A percentile compares a stretch with the other conserved stretches of the same genome.
phyloP scores from a whole-genome alignment of 2,888 invertebrate genomes.

The Zelleria hepariella region DNA sequence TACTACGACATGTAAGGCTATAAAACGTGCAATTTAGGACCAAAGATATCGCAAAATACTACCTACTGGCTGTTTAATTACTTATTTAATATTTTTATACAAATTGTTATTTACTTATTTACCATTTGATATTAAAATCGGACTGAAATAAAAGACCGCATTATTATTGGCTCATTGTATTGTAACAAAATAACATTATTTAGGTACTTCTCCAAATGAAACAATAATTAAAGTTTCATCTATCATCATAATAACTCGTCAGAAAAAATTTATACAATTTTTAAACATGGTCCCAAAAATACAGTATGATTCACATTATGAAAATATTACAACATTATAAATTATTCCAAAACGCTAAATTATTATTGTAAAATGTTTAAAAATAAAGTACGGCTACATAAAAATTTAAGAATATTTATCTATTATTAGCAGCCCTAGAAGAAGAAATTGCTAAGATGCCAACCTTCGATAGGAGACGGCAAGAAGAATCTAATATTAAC shows the following conservation, averaged over 20 bases:
- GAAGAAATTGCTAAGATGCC: too few relatives aligned
- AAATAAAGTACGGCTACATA: conserved; percentile 54
- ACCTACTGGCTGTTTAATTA: background rate
- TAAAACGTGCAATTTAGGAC: background rate
- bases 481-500: too few relatives aligned
- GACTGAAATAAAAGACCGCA: background rate
- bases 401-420: conserved; percentile 45
- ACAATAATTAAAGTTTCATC: background rate
- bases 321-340: conserved; percentile 57
- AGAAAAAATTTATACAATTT: conserved; percentile 62
- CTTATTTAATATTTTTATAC: background rate
- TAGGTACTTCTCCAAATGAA: background rate
- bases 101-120: background rate
- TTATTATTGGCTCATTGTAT: background rate
- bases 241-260: conserved; percentile 49
- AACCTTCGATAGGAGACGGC: too few relatives aligned
- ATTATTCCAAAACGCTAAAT: conserved; percentile 60
- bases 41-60: background rate
- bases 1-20: conserved; percentile 31
- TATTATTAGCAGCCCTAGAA: conserved; percentile 43
- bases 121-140: conserved; percentile 6
- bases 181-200: conserved; percentile 18
- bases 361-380: conserved; percentile 58
- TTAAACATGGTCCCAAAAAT: conserved; percentile 59
- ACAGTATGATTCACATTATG: conserved; percentile 62